These are phyloP conservation scores for Serranus cabrilla DNA, from an alignment of 2,797 vertebrate species.

Conservation along the genomic window DNA sequence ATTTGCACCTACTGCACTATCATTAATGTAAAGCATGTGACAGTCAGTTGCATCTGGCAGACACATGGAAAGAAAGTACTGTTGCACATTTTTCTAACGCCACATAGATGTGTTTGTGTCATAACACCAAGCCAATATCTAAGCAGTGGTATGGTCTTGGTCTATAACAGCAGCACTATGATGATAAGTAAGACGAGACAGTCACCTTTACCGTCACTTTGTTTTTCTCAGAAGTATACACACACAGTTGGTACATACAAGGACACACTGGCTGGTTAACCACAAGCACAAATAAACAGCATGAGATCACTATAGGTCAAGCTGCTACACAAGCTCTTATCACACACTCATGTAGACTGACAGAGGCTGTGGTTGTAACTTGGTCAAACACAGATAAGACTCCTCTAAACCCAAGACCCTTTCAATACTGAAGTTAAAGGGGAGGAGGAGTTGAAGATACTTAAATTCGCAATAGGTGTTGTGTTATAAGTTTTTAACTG, in stretches of 20 bases:
- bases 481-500: not conserved
- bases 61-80: not conserved
- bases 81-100: not conserved
- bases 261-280: not conserved
- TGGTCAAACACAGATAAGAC: constrained; percentile 51
- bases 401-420: constrained; percentile 24
- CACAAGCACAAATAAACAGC: not conserved
- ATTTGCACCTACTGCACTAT: not conserved
- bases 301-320: not conserved
- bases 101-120: not conserved
- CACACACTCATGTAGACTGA: constrained; percentile 12
- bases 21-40: not conserved
- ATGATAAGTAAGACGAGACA: not conserved
- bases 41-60: not conserved
- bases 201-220: not conserved
- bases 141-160: not conserved
- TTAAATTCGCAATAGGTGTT: too few species aligned
- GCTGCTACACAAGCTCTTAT: constrained; percentile 19
- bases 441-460: not conserved
- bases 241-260: not conserved
- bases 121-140: not conserved
- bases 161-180: not conserved
- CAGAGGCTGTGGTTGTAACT: constrained; percentile 6
- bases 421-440: not conserved
- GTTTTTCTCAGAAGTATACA: not conserved